These are phyloP conservation scores for Neostethus bicornis DNA, from an alignment of 2,797 vertebrate genomes.

Conservation along the genomic window DNA sequence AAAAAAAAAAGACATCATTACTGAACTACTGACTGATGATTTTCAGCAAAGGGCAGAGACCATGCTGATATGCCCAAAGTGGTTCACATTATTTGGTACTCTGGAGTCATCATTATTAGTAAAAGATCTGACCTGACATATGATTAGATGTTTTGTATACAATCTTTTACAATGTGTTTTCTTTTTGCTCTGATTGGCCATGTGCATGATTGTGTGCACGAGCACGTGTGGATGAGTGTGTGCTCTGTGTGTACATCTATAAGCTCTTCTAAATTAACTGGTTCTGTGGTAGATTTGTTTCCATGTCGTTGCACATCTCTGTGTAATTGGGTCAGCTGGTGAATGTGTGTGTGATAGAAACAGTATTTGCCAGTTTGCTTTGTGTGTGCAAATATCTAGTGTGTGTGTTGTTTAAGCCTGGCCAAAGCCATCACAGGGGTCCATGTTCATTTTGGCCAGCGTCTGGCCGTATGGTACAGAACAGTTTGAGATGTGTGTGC, in stretches of 20 bases:
- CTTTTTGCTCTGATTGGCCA: no score
- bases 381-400: slow-evolving; percentile 43
- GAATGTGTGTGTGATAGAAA: slow-evolving; percentile 41
- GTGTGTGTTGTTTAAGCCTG: slow-evolving; percentile 78
- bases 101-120: neutral
- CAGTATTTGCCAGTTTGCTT: slow-evolving; percentile 50
- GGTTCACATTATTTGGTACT: neutral
- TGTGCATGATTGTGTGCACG: no score
- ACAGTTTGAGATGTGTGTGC: slow-evolving; percentile 64
- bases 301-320: slow-evolving; percentile 77
- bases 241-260: slow-evolving; percentile 50
- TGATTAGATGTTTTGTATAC: neutral
- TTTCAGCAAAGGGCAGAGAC: no score
- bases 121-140: neutral
- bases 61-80: no score
- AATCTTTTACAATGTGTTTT: slow-evolving; percentile 12
- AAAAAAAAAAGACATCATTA: no score
- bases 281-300: slow-evolving; percentile 77
- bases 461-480: slow-evolving; percentile 75
- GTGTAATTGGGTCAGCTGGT: slow-evolving; percentile 79
- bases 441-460: slow-evolving; percentile 83
- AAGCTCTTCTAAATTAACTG: slow-evolving; percentile 74
- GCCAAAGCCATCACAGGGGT: slow-evolving; percentile 84
- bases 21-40: no score
- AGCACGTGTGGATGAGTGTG: slow-evolving; percentile 27